Conservation (phyloP, 2,888 invertebrate species). For the Peribatodes rhomboidaria region DNA sequence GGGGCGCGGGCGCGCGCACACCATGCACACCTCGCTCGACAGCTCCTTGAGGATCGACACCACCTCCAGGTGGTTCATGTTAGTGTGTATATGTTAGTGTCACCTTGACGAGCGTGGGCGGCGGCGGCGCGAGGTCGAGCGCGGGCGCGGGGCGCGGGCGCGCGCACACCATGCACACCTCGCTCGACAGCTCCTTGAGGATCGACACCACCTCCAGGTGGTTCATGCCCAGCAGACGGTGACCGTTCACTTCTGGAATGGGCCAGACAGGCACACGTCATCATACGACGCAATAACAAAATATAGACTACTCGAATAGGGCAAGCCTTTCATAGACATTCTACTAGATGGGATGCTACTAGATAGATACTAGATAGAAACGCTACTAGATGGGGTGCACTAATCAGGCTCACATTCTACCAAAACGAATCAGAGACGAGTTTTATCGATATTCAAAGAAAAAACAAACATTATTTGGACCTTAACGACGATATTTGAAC, state of each 20-base stretch:
- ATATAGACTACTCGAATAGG: no score
- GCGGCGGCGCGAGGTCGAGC: slow-evolving; percentile 72
- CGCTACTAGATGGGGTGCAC: no score
- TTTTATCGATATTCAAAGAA: no score
- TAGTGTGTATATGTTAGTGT: background rate
- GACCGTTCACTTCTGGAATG: slow-evolving; percentile 93
- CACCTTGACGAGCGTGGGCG: slow-evolving; percentile 79
- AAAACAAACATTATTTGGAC: no score
- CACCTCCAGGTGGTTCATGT: slow-evolving; percentile 97
- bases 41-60: slow-evolving; percentile 97
- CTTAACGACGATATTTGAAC: no score
- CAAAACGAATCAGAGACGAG: no score
- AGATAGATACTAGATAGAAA: no score
- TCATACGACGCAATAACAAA: no score
- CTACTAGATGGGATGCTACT: no score
- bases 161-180: slow-evolving; percentile 97
- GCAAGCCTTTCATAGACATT: no score
- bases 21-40: slow-evolving; percentile 96
- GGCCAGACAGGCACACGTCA: no score
- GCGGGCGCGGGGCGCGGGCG: slow-evolving; percentile 83
- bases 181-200: slow-evolving; percentile 95
- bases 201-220: slow-evolving; percentile 98
- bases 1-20: slow-evolving; percentile 90
- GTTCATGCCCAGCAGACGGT: slow-evolving; percentile 95
- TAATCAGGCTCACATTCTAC: no score